A percentile compares a stretch with the other conserved stretches of the same genome.
Conservation (phyloP, 2,888 invertebrate genomes). For the Hirtodrosophila duncani region DNA sequence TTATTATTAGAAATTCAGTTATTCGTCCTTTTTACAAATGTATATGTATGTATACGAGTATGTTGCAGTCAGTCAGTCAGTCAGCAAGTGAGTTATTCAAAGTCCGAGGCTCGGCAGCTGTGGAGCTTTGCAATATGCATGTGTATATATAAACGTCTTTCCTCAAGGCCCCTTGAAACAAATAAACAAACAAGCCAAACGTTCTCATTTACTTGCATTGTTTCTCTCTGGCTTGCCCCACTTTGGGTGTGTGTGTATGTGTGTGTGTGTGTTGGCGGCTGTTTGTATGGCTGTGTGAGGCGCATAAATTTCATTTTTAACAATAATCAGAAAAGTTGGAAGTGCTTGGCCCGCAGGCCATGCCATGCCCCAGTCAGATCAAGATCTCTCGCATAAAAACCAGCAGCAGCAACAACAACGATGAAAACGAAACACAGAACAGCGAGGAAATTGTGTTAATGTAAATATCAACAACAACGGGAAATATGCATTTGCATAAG, state of each 20-base stretch:
- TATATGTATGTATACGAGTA: no score
- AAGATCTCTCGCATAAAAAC: no score
- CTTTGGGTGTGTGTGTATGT: constrained; percentile 32
- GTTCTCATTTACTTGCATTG: constrained; percentile 44
- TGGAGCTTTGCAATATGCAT: no score
- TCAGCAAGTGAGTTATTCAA: no score
- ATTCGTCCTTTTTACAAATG: no score
- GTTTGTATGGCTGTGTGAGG: constrained; percentile 12
- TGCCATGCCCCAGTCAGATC: constrained; percentile 44
- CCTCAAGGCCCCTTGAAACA: constrained; percentile 4
- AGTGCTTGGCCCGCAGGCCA: constrained; percentile 53
- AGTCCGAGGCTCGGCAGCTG: no score
- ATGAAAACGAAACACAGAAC: constrained; percentile 2
- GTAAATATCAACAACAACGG: constrained; percentile 12
- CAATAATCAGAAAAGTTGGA: constrained; percentile 66
- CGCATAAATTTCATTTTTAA: constrained; percentile 50
- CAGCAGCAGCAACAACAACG: constrained; percentile 26
- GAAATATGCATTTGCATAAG: constrained; percentile 6
- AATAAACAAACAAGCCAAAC: constrained; percentile 23
- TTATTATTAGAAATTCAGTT: no score
- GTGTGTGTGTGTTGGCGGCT: constrained; percentile 13
- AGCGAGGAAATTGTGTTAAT: constrained; percentile 9
- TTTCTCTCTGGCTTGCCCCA: constrained; percentile 50
- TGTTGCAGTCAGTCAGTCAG: no score
- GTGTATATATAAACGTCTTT: no score